Conservation (phyloP, 2,888 invertebrate species). For the Subacronicta megacephala region DNA sequence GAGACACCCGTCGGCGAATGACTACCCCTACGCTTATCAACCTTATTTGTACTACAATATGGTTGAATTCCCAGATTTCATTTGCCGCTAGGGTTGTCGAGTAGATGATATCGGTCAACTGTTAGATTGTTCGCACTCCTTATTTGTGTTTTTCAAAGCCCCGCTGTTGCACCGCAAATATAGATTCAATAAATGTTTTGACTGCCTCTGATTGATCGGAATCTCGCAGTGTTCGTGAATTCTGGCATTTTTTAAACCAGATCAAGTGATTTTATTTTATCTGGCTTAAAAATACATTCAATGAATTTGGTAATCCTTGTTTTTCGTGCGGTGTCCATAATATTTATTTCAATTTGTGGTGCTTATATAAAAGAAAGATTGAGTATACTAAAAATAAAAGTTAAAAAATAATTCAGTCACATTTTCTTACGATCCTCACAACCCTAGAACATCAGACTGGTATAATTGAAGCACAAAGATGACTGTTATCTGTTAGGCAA, state of each 20-base stretch:
- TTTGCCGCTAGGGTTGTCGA: conserved; percentile 56
- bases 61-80: conserved; percentile 55
- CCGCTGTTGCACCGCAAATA: conserved; percentile 62
- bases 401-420: background rate
- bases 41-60: conserved; percentile 56
- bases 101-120: conserved; percentile 64
- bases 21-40: conserved; percentile 34
- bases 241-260: background rate
- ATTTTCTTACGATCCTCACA: conserved; percentile 23
- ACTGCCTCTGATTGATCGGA: conserved; percentile 55
- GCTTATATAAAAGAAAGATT: too few relatives aligned
- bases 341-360: too few relatives aligned
- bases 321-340: conserved; percentile 14
- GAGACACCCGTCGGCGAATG: conserved; percentile 60
- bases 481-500: conserved; percentile 56
- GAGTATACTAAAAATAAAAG: too few relatives aligned
- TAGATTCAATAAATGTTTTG: conserved; percentile 66
- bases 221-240: conserved; percentile 20
- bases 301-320: conserved; percentile 13
- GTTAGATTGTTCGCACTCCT: conserved; percentile 77
- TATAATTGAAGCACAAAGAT: conserved; percentile 61
- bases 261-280: conserved; percentile 15
- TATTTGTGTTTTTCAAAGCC: conserved; percentile 73
- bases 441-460: conserved; percentile 44
- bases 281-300: conserved; percentile 17